Evolutionary conservation across 2,113 vertebrate genomes (phyloP).

Genomic region (Odocoileus virginianus): DNA sequence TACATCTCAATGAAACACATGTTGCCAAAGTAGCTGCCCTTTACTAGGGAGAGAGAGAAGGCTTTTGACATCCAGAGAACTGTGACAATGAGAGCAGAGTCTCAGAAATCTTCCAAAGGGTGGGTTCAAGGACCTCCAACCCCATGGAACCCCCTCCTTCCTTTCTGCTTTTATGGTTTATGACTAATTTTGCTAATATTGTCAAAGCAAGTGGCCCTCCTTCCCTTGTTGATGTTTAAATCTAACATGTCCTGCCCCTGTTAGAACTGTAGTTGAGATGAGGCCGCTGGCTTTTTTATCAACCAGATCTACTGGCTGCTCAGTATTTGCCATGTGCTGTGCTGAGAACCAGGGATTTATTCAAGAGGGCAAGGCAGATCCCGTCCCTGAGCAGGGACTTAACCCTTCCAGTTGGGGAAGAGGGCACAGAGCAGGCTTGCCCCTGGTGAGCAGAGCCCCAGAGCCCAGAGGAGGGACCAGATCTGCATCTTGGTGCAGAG

Average conservation of each 20-base stretch:
- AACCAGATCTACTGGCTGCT: not conserved
- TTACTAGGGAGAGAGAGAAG: not conserved
- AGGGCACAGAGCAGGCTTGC: not conserved
- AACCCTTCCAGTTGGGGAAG: not conserved
- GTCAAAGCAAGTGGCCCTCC: not conserved
- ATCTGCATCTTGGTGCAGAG: not conserved
- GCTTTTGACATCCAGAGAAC: not conserved
- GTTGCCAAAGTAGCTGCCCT: not conserved
- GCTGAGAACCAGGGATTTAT: not conserved
- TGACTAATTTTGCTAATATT: not conserved
- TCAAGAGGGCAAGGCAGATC: not conserved
- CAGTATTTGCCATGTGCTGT: not conserved
- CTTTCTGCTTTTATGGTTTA: not conserved
- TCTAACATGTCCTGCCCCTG: not conserved
- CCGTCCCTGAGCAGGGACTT: not conserved
- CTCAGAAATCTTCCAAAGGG: not conserved
- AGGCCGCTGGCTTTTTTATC: not conserved
- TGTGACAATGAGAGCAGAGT: not conserved
- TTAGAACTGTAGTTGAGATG: not conserved
- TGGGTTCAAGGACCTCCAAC: not conserved
- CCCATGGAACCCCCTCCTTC: not conserved
- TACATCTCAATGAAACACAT: not conserved
- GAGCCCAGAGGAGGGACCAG: not conserved
- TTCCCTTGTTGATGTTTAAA: not conserved
- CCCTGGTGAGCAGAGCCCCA: fast-evolving